Evolutionary conservation across 2,113 vertebrate genomes (phyloP).

Genomic region (Scophthalmus maximus): DNA sequence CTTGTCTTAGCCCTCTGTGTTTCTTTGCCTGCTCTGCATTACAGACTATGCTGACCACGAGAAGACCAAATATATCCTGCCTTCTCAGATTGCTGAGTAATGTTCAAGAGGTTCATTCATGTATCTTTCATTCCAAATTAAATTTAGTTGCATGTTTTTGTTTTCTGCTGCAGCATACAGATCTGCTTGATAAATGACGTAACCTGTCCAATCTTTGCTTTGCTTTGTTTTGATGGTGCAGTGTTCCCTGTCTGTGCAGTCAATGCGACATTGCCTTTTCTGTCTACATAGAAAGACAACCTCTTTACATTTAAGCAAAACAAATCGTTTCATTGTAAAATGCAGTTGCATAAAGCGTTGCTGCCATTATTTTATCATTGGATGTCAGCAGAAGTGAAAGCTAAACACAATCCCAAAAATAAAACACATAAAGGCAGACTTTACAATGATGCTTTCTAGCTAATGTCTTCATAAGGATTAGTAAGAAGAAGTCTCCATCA

Average conservation of each 20-base stretch:
- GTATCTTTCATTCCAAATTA: neutral
- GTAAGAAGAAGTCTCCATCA: too few species aligned
- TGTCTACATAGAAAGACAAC: neutral
- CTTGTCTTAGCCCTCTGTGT: neutral
- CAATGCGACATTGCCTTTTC: neutral
- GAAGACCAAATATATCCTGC: conserved; percentile 2
- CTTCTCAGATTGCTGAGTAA: neutral
- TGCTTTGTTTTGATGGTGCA: neutral
- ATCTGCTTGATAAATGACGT: neutral
- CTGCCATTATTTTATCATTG: neutral
- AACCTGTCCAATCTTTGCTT: neutral
- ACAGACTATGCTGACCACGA: neutral
- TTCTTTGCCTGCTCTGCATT: conserved; percentile 4
- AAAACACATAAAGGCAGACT: neutral
- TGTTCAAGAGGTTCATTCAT: neutral
- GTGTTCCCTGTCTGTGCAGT: neutral
- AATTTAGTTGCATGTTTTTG: neutral
- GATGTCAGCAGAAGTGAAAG: neutral
- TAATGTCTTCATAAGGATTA: neutral
- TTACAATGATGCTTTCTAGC: neutral
- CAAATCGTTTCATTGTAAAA: neutral
- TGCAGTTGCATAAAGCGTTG: neutral
- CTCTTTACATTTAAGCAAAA: neutral
- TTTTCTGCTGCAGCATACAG: neutral
- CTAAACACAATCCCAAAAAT: neutral